Percentiles rank a stretch among this genome's conserved stretches.
phyloP scores from a whole-genome alignment of 1,140 invertebrate genomes.

The Drosophila persimilis region DNA sequence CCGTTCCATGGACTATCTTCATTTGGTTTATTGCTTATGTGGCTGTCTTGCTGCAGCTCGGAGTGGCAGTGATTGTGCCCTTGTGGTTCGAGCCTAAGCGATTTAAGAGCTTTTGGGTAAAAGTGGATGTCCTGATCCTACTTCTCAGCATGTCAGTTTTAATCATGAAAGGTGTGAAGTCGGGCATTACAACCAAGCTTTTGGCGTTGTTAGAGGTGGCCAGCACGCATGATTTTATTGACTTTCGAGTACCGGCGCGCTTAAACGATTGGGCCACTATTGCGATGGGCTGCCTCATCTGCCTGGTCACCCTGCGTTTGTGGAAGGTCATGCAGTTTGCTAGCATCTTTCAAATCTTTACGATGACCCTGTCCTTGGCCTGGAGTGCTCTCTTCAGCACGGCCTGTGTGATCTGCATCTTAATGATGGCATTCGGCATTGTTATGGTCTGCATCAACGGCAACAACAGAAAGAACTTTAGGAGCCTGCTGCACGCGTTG shows the following conservation, averaged over 20 bases:
- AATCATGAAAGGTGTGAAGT: not conserved
- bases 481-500: conserved; percentile 28
- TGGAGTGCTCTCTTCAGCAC: conserved; percentile 36
- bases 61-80: conserved; percentile 29
- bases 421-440: conserved; percentile 51
- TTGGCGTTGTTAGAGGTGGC: conserved; percentile 45
- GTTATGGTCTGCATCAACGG: conserved; percentile 55
- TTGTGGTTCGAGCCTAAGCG: conserved; percentile 40
- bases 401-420: conserved; percentile 31
- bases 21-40: conserved; percentile 28
- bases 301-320: conserved; percentile 55
- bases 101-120: conserved; percentile 42
- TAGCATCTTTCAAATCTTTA: conserved; percentile 60
- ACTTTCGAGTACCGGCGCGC: conserved; percentile 46
- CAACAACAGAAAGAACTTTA: conserved; percentile 38
- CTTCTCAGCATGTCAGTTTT: conserved; percentile 20
- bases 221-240: conserved; percentile 57
- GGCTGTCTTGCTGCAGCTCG: conserved; percentile 40
- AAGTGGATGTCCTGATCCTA: conserved; percentile 57
- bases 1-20: not conserved
- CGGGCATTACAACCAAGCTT: conserved; percentile 21
- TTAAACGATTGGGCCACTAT: conserved; percentile 18
- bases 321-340: conserved; percentile 72
- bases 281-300: conserved; percentile 45
- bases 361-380: conserved; percentile 43